Evolutionary conservation across 2,113 vertebrate species (phyloP).

Genomic region (Miniopterus natalensis): DNA sequence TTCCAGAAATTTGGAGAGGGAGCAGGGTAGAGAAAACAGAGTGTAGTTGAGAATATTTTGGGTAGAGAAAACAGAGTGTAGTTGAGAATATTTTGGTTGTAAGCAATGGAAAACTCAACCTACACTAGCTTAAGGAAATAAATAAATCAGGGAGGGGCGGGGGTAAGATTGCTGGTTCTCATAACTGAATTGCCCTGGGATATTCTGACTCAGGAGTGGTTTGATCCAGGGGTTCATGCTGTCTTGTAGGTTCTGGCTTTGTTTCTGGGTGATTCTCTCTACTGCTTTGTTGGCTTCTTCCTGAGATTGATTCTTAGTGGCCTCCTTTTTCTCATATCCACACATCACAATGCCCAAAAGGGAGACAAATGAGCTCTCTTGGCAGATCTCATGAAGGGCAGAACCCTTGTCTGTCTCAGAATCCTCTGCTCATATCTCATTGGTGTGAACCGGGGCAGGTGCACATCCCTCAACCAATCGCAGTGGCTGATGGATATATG

Average conservation of each 20-base stretch:
- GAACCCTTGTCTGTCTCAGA: background rate
- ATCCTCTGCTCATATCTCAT: background rate
- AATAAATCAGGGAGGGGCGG: background rate
- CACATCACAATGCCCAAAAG: background rate
- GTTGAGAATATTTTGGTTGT: background rate
- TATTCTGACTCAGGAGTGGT: background rate
- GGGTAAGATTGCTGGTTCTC: background rate
- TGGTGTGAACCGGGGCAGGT: background rate
- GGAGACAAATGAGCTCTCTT: background rate
- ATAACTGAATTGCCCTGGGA: background rate
- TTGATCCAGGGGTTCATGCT: background rate
- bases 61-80: background rate
- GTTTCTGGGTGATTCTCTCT: conserved; percentile 6
- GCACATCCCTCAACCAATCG: background rate
- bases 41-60: background rate
- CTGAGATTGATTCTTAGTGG: background rate
- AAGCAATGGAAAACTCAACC: background rate
- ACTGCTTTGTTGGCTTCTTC: background rate
- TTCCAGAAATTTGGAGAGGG: background rate
- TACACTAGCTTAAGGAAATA: background rate
- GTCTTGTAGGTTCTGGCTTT: background rate
- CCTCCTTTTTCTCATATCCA: background rate
- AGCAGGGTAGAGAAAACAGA: background rate
- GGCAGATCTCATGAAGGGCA: background rate
- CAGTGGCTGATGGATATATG: background rate